Base-by-base conservation (phyloP, 2,113 vertebrate genomes). In the Urocitellus parryii region DNA sequence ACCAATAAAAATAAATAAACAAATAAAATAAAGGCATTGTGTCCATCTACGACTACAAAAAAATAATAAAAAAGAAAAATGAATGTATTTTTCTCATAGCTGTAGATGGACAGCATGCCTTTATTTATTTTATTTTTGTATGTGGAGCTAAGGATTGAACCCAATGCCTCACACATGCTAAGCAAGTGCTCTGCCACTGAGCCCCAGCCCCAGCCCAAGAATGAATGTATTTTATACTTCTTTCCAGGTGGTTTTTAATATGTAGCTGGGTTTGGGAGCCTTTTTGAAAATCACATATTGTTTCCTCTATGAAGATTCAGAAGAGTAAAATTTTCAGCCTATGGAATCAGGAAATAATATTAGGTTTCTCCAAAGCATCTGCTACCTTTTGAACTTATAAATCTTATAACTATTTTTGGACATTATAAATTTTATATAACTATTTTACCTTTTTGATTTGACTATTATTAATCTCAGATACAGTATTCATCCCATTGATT, bases 221-320 rank as follows among this genome's bases (percentile, higher is more conserved):
- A 51, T 51, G 48, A 51, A 82, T 72, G 2, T 53, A 89, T 90
- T 81, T 94, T 45, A 85, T 14, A 88, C 8, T n/a, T 2, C 4
- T 45, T 17, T 48, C 12, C 72, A 78, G 25, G 51, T 81, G 80
- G 61, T 93, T 87, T 92, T 81, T 92, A 81, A 68, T 53, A n/a
- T 67, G 4, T 56, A 73, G 4, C 32, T 88, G 32, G 20, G 11
- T 27, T 80, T 96, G 32, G 16, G 16, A 48, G 56, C 4, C 37
- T 39, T 16, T 80, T 2, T 86, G 27, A 14, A 61, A 45, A 79
- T 80, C 67, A 73, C 2, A 81, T 13, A 29, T 67, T 13, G 32
- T 78, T 4, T 73, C 5, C 5, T 83, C 74, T 53, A 0, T 89
- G 34, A 95, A 86, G 53, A 89, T n/a, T 1, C 8, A 56, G n/a